Percentiles rank a stretch among this genome's conserved stretches.
phyloP scores from a whole-genome alignment of 2,797 vertebrate genomes.

The Cuniculus paca region DNA sequence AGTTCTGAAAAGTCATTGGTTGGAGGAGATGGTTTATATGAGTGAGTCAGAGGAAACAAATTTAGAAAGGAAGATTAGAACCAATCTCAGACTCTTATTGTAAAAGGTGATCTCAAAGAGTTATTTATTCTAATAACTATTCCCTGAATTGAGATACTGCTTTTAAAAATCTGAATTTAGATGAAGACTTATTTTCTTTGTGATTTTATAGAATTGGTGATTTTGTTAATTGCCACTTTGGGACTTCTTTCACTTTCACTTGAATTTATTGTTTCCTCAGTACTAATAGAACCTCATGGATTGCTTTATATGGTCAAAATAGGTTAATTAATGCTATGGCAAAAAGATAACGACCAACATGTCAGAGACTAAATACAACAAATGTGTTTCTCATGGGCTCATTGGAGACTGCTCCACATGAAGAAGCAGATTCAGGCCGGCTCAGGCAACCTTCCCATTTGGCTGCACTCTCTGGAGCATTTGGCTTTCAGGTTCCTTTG shows the following conservation, averaged over 20 bases:
- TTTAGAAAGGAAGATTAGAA: neutral
- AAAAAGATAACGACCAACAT: neutral
- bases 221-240: neutral
- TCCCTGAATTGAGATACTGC: neutral
- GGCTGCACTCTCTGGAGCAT: neutral
- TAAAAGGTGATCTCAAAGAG: neutral
- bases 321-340: neutral
- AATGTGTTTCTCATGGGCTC: neutral
- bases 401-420: neutral
- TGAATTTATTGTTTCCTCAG: neutral
- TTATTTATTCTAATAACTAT: neutral
- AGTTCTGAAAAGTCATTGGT: neutral
- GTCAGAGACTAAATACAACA: constrained; percentile 10
- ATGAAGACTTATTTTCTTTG: neutral
- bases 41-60: neutral
- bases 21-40: neutral
- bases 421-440: neutral
- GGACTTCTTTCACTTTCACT: constrained; percentile 9
- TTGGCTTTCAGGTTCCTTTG: neutral
- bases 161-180: constrained; percentile 38
- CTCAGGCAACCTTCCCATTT: neutral
- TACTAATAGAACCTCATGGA: neutral
- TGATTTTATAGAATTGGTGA: neutral
- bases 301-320: neutral
- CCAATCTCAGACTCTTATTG: neutral